Evolutionary conservation across 1,140 invertebrate genomes (phyloP).

Genomic region (Luehdorfia chinensis): DNA sequence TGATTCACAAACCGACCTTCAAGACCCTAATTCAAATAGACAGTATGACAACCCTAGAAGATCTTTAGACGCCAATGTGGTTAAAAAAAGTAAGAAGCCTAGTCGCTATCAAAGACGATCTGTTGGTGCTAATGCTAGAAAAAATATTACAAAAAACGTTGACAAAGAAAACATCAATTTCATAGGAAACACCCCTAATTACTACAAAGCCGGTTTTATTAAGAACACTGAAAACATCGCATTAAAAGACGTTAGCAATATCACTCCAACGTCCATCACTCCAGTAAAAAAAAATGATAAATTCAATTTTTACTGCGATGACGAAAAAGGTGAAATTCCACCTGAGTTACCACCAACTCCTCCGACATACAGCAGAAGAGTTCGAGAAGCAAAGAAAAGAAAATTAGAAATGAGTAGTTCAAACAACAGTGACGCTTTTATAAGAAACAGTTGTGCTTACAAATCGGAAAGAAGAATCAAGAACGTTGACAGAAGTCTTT

Average conservation of each 20-base stretch:
- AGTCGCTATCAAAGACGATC: conserved; percentile 67
- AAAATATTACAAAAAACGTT: conserved; percentile 47
- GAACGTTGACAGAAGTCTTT: conserved; percentile 36
- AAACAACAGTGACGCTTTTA: conserved; percentile 48
- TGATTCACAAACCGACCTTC: conserved; percentile 34
- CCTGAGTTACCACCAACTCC: conserved; percentile 60
- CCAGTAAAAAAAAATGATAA: conserved; percentile 43
- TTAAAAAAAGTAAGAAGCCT: conserved; percentile 68
- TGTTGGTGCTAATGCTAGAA: conserved; percentile 51
- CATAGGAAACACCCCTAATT: conserved; percentile 66
- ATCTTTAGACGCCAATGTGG: conserved; percentile 57
- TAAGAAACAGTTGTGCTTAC: conserved; percentile 51
- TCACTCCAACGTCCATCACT: conserved; percentile 56
- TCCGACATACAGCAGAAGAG: conserved; percentile 64
- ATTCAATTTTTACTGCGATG: conserved; percentile 42
- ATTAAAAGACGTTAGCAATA: conserved; percentile 69
- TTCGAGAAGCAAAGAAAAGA: conserved; percentile 68
- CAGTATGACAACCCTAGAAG: conserved; percentile 41
- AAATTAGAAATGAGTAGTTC: conserved; percentile 63
- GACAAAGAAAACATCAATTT: conserved; percentile 69
- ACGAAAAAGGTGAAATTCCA: conserved; percentile 50
- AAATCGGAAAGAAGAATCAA: conserved; percentile 65
- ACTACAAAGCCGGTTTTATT: conserved; percentile 63
- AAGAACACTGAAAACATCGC: conserved; percentile 57
- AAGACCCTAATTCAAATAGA: conserved; percentile 28